Evolutionary conservation across 2,113 vertebrate genomes (phyloP).

Genomic region (Pica pica): DNA sequence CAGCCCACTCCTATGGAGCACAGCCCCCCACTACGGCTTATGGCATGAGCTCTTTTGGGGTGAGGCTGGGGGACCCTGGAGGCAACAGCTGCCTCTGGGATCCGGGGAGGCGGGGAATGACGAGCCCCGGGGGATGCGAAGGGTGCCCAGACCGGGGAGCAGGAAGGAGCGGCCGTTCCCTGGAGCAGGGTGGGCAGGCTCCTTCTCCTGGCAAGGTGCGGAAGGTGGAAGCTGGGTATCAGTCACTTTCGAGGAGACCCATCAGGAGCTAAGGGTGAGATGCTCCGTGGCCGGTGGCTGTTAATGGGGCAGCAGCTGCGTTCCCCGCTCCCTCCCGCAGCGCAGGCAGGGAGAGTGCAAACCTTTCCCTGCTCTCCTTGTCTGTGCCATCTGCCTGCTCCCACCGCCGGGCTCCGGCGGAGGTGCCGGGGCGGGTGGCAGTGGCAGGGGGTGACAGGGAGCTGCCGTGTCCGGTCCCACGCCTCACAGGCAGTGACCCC

Average conservation of each 20-base stretch:
- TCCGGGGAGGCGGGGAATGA: background rate
- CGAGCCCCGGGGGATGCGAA: rapidly evolving
- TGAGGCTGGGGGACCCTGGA: background rate
- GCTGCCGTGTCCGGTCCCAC: rapidly evolving
- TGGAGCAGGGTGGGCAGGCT: background rate
- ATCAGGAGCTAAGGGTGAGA: background rate
- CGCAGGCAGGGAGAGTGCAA: background rate
- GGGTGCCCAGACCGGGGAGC: background rate
- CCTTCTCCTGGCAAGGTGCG: rapidly evolving
- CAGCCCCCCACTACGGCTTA: rapidly evolving
- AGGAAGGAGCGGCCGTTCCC: rapidly evolving
- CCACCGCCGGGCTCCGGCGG: rapidly evolving
- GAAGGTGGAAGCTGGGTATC: background rate
- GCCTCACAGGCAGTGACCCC: background rate
- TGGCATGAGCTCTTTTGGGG: too few species aligned
- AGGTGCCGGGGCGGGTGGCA: background rate
- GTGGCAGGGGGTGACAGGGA: background rate
- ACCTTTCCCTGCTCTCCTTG: background rate
- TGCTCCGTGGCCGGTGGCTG: background rate
- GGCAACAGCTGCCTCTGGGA: background rate
- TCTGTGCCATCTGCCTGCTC: background rate
- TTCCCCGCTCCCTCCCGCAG: background rate
- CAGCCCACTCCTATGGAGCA: background rate
- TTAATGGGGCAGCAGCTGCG: background rate
- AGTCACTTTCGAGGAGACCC: background rate